Percentiles rank a stretch among this genome's conserved stretches.
These are phyloP conservation scores for Pomatostomus ruficeps DNA, from an alignment of 2,113 vertebrate species.

Conservation along the genomic window DNA sequence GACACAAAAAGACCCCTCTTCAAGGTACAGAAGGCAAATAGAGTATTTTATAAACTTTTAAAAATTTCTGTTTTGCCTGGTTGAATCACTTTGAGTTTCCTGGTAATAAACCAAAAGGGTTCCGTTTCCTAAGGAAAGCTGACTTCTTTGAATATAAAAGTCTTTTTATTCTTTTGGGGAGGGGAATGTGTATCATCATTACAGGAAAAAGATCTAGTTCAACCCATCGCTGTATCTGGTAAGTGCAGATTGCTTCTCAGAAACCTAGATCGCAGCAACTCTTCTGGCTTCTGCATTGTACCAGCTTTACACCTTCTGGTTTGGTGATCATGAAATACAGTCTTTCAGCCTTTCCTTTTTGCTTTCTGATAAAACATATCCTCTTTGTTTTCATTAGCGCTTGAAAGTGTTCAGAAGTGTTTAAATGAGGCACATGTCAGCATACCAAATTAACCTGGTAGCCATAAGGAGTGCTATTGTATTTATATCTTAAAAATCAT, in stretches of 20 bases:
- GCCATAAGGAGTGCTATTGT: neutral
- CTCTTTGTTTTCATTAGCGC: neutral
- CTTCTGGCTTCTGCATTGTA: neutral
- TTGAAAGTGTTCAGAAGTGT: neutral
- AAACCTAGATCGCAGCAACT: neutral
- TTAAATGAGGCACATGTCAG: neutral
- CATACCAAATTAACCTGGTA: neutral
- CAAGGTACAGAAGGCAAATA: neutral
- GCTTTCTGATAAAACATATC: neutral
- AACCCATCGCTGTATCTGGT: neutral
- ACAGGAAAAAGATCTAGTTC: neutral
- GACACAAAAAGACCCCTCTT: neutral
- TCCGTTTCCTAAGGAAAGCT: neutral
- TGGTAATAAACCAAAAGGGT: neutral
- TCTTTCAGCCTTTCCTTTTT: neutral
- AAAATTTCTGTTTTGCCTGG: neutral
- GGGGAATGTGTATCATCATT: neutral
- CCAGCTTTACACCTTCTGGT: neutral
- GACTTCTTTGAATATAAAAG: neutral
- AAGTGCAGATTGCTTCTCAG: neutral
- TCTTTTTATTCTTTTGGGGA: neutral
- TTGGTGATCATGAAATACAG: neutral
- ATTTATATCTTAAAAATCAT: neutral
- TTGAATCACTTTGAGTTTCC: neutral
- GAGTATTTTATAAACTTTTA: neutral